Evolutionary conservation across 1,140 invertebrate species (phyloP).

Genomic region (Magallana ariakensis): DNA sequence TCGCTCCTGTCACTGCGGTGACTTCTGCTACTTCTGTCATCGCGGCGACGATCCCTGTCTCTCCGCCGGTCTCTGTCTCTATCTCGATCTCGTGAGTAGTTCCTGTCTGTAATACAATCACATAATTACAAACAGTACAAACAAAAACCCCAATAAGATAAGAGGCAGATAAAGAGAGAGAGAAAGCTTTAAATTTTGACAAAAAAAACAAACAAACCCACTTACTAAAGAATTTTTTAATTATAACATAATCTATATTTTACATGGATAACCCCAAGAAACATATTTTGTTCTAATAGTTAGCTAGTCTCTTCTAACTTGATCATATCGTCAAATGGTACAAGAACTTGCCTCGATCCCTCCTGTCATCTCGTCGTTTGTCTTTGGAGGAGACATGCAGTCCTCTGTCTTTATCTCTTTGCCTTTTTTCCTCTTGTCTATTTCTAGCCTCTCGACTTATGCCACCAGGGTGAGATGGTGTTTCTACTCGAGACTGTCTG

Average conservation of each 20-base stretch:
- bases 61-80: conserved; percentile 61
- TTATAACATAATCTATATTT: too few relatives aligned
- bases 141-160: too few relatives aligned
- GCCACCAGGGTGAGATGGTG: conserved; percentile 95
- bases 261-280: too few relatives aligned
- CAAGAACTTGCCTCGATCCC: conserved; percentile 64
- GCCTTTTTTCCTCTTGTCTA: conserved; percentile 83
- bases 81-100: conserved; percentile 23
- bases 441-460: conserved; percentile 89
- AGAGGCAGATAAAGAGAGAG: too few relatives aligned
- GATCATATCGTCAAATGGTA: too few relatives aligned
- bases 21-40: conserved; percentile 1
- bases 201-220: too few relatives aligned
- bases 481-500: conserved; percentile 89
- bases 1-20: conserved; percentile 57
- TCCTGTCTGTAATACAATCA: conserved; percentile 38
- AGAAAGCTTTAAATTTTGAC: too few relatives aligned
- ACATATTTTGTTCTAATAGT: too few relatives aligned
- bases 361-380: conserved; percentile 74
- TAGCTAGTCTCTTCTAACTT: too few relatives aligned
- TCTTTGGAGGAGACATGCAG: conserved; percentile 82
- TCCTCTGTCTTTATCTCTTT: conserved; percentile 81
- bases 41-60: conserved; percentile 50
- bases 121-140: not conserved
- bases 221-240: too few relatives aligned